Base-by-base conservation (phyloP, 2,888 invertebrate species). In the Harmothoe impar region DNA sequence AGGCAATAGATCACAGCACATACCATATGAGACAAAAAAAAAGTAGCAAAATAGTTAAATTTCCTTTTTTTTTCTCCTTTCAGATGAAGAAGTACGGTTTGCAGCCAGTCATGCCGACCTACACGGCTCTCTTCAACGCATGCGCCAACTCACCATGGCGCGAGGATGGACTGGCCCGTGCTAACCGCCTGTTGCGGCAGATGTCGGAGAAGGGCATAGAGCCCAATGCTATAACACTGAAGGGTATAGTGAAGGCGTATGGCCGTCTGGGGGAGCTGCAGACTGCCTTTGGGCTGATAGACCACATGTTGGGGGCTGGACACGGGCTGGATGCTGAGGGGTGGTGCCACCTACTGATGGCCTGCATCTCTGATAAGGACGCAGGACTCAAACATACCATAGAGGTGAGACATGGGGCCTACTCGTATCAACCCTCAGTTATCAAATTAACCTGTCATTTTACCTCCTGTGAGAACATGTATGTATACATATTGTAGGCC, bases 181-280 rank as follows among this genome's bases (percentile, higher is more conserved):
- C 98, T 0, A 96, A 96, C 33, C 96, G 97, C 91, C 96, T 99
- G 88, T 96, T 97, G 90, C 96, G 97, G 91, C 96, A 97, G 3
- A 97, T 98, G 97, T 95, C 97, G 86, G 97, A 97, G 93, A 97
- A 97, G 97, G 84, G 81, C 92, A 92, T 97, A 92, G 51, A 92
- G 25, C 97, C 98, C 3, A 98, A 98, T 95, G 95, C 97, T 0
- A 97, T 97, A 12, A 98, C 97, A 94, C 98, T 98, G 94, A 97
- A 98, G 96, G 97, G 98, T 1, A 97, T 98, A 97, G 98, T 99
- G 68, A 98, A 98, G 96, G 98, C 98, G 0, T 99, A 98, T 96
- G 98, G 98, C 0, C 96, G 97, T 91, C 98, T 98, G 96, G 98
- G 98, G 0, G 97, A 98, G 95, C 95, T 98, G 29, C 94, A 97